Evolutionary conservation across 2,888 invertebrate species (phyloP).

Genomic region (Stenodema calcarata): DNA sequence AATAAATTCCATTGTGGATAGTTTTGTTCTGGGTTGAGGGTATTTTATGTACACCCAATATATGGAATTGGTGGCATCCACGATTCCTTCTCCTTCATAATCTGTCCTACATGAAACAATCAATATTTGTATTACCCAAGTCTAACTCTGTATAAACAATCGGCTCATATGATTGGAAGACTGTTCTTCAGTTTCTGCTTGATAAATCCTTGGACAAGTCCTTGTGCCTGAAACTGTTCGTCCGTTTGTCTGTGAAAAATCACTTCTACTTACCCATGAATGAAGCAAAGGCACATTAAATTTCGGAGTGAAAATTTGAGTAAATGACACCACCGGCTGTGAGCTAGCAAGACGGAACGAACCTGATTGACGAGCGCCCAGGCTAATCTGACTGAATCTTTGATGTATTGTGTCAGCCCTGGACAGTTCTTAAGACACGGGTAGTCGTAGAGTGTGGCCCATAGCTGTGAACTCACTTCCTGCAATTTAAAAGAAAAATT

Average conservation of each 20-base stretch:
- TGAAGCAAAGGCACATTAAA: background rate
- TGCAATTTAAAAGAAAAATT: slow-evolving; percentile 57
- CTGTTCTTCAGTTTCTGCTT: background rate
- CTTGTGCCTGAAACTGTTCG: background rate
- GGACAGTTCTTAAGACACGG: slow-evolving; percentile 82
- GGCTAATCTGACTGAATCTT: slow-evolving; percentile 82
- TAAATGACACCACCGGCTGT: slow-evolving; percentile 24
- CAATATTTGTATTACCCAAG: too few relatives aligned
- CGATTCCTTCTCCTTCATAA: too few relatives aligned
- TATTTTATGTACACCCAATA: too few relatives aligned
- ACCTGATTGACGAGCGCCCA: slow-evolving; percentile 84
- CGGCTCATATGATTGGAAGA: background rate
- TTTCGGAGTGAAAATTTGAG: background rate
- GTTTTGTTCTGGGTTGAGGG: too few relatives aligned
- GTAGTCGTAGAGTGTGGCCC: slow-evolving; percentile 91
- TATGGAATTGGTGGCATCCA: too few relatives aligned
- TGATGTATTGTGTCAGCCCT: slow-evolving; percentile 79
- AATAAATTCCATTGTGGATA: too few relatives aligned
- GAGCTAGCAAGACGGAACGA: slow-evolving; percentile 3
- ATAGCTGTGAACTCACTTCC: slow-evolving; percentile 74
- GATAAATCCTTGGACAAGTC: background rate
- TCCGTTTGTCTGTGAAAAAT: background rate
- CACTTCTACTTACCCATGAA: background rate
- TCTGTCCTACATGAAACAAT: too few relatives aligned
- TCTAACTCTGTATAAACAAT: too few relatives aligned